phyloP scores from a whole-genome alignment of 2,888 invertebrate species.

The Drosophila sordidapex region DNA sequence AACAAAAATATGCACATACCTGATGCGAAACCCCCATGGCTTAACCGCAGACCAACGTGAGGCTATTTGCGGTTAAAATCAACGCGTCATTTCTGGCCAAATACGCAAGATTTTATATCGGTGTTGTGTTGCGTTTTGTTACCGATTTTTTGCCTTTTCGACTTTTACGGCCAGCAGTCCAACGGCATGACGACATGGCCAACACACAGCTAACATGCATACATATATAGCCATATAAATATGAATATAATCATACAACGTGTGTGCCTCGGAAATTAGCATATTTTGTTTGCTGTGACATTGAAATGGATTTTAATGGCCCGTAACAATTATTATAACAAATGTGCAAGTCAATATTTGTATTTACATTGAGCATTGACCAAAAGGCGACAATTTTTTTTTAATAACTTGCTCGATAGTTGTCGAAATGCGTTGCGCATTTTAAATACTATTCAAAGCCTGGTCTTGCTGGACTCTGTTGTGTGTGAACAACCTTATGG shows the following conservation, averaged over 20 bases:
- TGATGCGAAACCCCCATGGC: conserved; percentile 18
- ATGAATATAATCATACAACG: conserved; percentile 25
- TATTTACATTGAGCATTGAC: conserved; percentile 36
- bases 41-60: conserved; percentile 41
- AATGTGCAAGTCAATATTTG: conserved; percentile 48
- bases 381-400: conserved; percentile 48
- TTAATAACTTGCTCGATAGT: conserved; percentile 36
- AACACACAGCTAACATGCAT: conserved; percentile 2
- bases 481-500: conserved; percentile 63
- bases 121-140: conserved; percentile 16
- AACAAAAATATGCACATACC: conserved; percentile 2
- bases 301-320: conserved; percentile 77
- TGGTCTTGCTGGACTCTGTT: conserved; percentile 5
- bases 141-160: conserved; percentile 24
- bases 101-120: conserved; percentile 36
- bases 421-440: conserved; percentile 34
- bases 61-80: conserved; percentile 52
- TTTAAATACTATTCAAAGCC: conserved; percentile 38
- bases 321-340: conserved; percentile 56
- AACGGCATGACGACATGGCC: conserved; percentile 66
- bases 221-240: conserved; percentile 26
- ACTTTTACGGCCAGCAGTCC: conserved; percentile 46
- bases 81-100: conserved; percentile 52
- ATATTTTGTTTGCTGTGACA: conserved; percentile 75
- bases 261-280: conserved; percentile 60